These are phyloP conservation scores for Habropoda laboriosa DNA, from an alignment of 1,140 invertebrate species.

Conservation along the genomic window DNA sequence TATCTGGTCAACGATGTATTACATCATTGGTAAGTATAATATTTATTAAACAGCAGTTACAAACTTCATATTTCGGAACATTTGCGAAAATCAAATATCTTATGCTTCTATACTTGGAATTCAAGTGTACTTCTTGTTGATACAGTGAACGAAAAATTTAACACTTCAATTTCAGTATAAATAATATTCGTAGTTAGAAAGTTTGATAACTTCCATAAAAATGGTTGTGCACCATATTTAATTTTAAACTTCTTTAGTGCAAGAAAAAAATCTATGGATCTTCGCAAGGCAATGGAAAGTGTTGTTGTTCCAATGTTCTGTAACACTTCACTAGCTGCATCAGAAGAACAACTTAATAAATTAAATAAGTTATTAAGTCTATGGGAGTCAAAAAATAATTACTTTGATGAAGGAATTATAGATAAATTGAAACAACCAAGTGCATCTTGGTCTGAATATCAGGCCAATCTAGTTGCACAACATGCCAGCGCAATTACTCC, in stretches of 20 bases:
- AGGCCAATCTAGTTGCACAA: slow-evolving; percentile 90
- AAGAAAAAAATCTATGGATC: slow-evolving; percentile 95
- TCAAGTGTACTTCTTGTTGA: neutral
- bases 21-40: slow-evolving; percentile 94
- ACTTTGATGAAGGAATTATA: slow-evolving; percentile 92
- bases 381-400: slow-evolving; percentile 98
- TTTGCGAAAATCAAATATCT: neutral
- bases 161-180: slow-evolving; percentile 6
- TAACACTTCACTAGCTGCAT: slow-evolving; percentile 91
- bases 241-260: slow-evolving; percentile 86
- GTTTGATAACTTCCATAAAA: neutral
- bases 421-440: slow-evolving; percentile 91
- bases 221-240: slow-evolving; percentile 37
- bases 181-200: slow-evolving; percentile 15
- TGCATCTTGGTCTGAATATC: slow-evolving; percentile 91
- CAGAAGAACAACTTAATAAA: slow-evolving; percentile 93
- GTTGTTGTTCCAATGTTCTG: slow-evolving; percentile 99
- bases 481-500: slow-evolving; percentile 89
- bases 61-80: neutral
- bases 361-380: slow-evolving; percentile 94
- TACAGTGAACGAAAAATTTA: neutral
- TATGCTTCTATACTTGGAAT: neutral
- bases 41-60: neutral
- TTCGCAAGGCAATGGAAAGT: slow-evolving; percentile 94
- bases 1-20: slow-evolving; percentile 99